Conservation (phyloP, 2,113 vertebrate species). For the Circaetus cinerascens region DNA sequence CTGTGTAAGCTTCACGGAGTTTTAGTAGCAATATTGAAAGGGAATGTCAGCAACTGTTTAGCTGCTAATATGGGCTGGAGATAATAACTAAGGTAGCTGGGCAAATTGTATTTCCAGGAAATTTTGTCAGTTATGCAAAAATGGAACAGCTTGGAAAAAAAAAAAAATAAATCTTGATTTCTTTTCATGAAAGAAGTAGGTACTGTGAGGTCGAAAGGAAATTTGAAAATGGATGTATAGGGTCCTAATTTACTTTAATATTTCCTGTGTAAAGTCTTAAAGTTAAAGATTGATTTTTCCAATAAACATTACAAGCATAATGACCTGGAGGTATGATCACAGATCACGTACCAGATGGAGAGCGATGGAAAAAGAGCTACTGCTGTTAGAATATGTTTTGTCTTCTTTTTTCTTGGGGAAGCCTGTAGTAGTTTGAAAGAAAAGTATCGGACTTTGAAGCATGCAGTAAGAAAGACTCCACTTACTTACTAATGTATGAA, state of each 20-base stretch:
- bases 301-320: conserved; percentile 39
- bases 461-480: background rate
- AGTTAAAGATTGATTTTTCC: conserved; percentile 66
- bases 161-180: background rate
- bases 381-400: background rate
- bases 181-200: background rate
- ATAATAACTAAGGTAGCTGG: background rate
- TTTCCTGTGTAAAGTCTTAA: conserved; percentile 55
- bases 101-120: conserved; percentile 19
- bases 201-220: conserved; percentile 30
- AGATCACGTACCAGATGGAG: conserved; percentile 27
- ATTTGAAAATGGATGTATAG: conserved; percentile 47
- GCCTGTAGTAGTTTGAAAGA: background rate
- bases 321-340: conserved; percentile 36
- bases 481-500: background rate
- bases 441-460: background rate
- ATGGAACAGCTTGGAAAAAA: background rate
- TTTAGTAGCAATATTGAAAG: conserved; percentile 23
- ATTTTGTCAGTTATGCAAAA: background rate
- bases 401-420: background rate
- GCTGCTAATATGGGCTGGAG: background rate
- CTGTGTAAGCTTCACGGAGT: background rate
- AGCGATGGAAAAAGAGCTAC: background rate
- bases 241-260: conserved; percentile 52
- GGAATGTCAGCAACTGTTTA: conserved; percentile 15